Percentiles rank a stretch among this genome's conserved stretches.
These are phyloP conservation scores for Trachythela sp. DNA, from an alignment of 64 coral and sea anemone genomes.

Conservation along the genomic window DNA sequence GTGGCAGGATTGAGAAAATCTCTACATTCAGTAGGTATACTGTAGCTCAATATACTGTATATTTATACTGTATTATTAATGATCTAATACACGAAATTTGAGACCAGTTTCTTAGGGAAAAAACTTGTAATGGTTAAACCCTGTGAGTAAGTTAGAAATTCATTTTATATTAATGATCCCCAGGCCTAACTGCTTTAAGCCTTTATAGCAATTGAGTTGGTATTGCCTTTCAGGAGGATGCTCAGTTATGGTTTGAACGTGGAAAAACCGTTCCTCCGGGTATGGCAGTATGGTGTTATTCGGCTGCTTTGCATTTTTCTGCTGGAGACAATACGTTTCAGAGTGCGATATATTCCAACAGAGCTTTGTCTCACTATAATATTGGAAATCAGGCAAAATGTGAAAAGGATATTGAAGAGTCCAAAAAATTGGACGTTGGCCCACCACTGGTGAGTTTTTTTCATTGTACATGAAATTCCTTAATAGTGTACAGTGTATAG, in stretches of 20 bases:
- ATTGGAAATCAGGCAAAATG: not conserved
- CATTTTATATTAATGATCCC: too few species aligned
- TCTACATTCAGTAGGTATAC: too few species aligned
- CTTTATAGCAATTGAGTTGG: not conserved
- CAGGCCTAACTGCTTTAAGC: too few species aligned
- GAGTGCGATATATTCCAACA: not conserved
- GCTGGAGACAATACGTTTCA: not conserved
- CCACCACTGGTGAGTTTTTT: not conserved
- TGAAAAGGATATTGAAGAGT: not conserved
- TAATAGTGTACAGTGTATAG: not conserved
- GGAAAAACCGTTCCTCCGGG: not conserved
- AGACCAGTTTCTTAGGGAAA: too few species aligned
- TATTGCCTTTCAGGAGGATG: not conserved
- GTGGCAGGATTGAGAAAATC: too few species aligned
- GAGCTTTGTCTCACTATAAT: not conserved
- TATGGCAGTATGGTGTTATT: not conserved
- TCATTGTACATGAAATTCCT: not conserved
- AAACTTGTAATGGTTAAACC: too few species aligned
- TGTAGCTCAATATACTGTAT: too few species aligned
- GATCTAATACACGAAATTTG: too few species aligned
- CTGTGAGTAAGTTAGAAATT: too few species aligned
- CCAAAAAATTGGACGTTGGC: not conserved
- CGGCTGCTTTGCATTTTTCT: not conserved
- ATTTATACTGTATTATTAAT: too few species aligned
- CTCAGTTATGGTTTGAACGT: not conserved